Percentiles rank a stretch among this genome's conserved stretches.
Conservation (phyloP, 2,113 vertebrate species). For the Bostrychus sinensis region DNA sequence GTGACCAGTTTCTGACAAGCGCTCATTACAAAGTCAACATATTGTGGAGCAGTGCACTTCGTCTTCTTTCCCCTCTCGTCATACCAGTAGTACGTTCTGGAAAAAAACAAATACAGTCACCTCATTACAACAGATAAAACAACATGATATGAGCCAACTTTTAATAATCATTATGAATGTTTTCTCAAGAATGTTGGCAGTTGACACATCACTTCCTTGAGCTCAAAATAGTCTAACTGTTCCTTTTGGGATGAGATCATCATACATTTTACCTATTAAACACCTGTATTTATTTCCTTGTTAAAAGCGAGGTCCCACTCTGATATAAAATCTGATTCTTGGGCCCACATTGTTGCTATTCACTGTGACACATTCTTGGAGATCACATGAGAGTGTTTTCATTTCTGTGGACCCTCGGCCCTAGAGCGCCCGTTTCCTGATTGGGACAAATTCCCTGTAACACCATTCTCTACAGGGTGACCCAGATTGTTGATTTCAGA, state of each 20-base stretch:
- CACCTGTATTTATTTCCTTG: slow-evolving; percentile 19
- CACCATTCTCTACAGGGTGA: slow-evolving; percentile 16
- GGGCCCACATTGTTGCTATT: background rate
- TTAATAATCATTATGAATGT: slow-evolving; percentile 15
- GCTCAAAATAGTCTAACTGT: background rate
- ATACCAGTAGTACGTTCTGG: slow-evolving; percentile 98
- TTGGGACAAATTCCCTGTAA: slow-evolving; percentile 17
- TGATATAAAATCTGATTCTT: background rate
- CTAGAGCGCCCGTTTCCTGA: slow-evolving; percentile 37
- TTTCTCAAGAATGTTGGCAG: slow-evolving; percentile 14
- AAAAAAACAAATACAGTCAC: background rate
- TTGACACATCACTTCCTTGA: slow-evolving; percentile 13
- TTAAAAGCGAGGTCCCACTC: background rate
- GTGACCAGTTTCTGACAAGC: slow-evolving; percentile 98
- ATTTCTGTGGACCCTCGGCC: slow-evolving; percentile 9
- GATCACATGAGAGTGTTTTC: slow-evolving; percentile 12
- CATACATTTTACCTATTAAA: background rate
- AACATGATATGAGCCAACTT: background rate
- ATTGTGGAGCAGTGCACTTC: slow-evolving; percentile 98
- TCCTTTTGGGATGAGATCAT: background rate
- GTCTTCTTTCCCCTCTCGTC: slow-evolving; percentile 98
- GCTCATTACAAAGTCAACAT: slow-evolving; percentile 98
- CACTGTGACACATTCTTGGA: background rate
- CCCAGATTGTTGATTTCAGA: background rate
- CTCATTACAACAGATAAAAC: background rate